phyloP scores from a whole-genome alignment of 2,888 invertebrate genomes.

The Philereme vetulata region DNA sequence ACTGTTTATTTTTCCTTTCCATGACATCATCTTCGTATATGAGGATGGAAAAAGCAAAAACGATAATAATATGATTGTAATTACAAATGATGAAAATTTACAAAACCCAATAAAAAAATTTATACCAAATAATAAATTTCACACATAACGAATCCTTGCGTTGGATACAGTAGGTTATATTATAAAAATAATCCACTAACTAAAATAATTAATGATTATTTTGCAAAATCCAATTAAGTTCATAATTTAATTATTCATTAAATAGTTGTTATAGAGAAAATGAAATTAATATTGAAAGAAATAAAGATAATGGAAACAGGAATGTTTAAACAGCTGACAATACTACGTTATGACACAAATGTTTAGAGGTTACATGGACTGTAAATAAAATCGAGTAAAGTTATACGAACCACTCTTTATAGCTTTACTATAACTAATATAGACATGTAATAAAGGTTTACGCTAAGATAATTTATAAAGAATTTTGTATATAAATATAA shows the following conservation, averaged over 20 bases:
- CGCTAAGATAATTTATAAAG: conserved; percentile 54
- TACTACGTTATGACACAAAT: conserved; percentile 77
- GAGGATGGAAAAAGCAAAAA: neutral
- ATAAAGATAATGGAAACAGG: conserved; percentile 64
- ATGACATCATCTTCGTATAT: neutral
- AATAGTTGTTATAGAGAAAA: conserved; percentile 50
- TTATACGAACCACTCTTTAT: conserved; percentile 78
- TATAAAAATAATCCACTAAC: neutral
- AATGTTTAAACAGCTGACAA: conserved; percentile 80
- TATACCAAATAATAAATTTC: neutral
- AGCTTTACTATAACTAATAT: conserved; percentile 62
- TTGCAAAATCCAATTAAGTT: conserved; percentile 38
- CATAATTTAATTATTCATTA: conserved; percentile 39
- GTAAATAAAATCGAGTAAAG: conserved; percentile 65
- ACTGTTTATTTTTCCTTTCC: conserved; percentile 28
- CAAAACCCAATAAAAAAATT: neutral
- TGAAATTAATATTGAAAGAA: conserved; percentile 50
- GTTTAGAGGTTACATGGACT: conserved; percentile 56
- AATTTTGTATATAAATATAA: conserved; percentile 63
- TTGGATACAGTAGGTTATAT: neutral
- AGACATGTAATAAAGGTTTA: conserved; percentile 69
- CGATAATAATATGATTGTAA: neutral
- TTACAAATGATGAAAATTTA: neutral
- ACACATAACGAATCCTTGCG: neutral
- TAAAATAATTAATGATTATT: conserved; percentile 22